Conservation (phyloP, 2,888 invertebrate species). For the Parnassius orleans region DNA sequence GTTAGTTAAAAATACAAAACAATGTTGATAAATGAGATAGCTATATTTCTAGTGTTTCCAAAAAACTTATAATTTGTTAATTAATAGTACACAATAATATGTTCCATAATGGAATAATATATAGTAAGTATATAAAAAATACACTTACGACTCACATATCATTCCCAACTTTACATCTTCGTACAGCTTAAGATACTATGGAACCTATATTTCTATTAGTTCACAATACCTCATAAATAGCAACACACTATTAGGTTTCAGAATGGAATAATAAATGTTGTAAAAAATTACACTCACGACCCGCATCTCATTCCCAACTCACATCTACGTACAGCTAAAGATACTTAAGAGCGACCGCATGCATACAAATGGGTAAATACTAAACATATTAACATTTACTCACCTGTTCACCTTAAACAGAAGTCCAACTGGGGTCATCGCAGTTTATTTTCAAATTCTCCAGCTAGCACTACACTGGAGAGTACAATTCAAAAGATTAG, state of each 20-base stretch:
- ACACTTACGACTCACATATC: constrained; percentile 24
- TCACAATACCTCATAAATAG: constrained; percentile 22
- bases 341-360: constrained; percentile 9
- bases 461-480: constrained; percentile 41
- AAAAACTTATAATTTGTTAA: constrained; percentile 12
- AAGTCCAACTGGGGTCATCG: constrained; percentile 82
- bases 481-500: constrained; percentile 8
- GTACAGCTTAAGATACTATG: constrained; percentile 6
- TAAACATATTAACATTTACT: constrained; percentile 40
- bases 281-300: constrained; percentile 24
- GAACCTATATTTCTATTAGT: constrained; percentile 16
- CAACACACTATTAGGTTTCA: constrained; percentile 9
- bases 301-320: constrained; percentile 23
- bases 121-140: constrained; percentile 14
- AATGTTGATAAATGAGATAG: constrained; percentile 4
- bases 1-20: background rate
- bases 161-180: constrained; percentile 10
- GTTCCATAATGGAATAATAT: constrained; percentile 19
- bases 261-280: constrained; percentile 23
- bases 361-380: constrained; percentile 31
- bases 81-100: constrained; percentile 15
- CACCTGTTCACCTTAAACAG: constrained; percentile 83
- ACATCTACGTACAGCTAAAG: constrained; percentile 7
- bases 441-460: constrained; percentile 40
- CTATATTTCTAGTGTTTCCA: constrained; percentile 15